Percentiles rank a stretch among this genome's conserved stretches.
phyloP scores from a whole-genome alignment of 2,113 vertebrate species.

The Dromas ardeola region DNA sequence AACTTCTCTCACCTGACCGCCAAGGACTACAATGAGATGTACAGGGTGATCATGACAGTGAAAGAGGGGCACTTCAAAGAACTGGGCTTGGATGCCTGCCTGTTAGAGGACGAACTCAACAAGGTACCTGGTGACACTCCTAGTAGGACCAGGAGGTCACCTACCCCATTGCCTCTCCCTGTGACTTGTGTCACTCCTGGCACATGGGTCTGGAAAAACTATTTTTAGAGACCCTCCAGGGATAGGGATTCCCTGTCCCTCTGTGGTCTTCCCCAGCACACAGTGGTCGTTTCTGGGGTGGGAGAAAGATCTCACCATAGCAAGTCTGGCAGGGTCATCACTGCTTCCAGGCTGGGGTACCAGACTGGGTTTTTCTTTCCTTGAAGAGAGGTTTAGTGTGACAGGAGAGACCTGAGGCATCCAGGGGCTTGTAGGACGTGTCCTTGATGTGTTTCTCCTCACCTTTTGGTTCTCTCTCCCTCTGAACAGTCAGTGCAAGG shows the following conservation, averaged over 20 bases:
- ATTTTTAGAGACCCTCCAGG: background rate
- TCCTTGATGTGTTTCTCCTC: background rate
- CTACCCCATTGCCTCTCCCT: background rate
- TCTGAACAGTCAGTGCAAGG: conserved; percentile 90
- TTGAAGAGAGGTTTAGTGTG: background rate
- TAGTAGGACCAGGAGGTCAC: background rate
- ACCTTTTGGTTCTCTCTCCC: background rate
- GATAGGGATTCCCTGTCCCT: background rate
- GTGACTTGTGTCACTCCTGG: background rate
- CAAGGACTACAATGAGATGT: conserved; percentile 95
- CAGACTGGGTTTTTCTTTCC: background rate
- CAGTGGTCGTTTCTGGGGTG: background rate
- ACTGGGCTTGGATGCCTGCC: conserved; percentile 88
- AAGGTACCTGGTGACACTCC: conserved; percentile 78
- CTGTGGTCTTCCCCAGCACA: background rate
- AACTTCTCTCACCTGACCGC: conserved; percentile 95
- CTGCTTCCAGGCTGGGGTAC: background rate
- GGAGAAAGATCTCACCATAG: background rate
- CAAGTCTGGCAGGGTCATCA: background rate
- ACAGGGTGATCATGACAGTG: conserved; percentile 91
- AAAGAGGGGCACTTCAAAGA: conserved; percentile 88
- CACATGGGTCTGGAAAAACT: background rate
- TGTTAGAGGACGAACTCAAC: conserved; percentile 93
- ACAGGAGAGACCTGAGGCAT: background rate
- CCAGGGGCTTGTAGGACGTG: background rate